phyloP scores from a whole-genome alignment of 1,140 invertebrate species.

The Pseudoatta argentina region DNA sequence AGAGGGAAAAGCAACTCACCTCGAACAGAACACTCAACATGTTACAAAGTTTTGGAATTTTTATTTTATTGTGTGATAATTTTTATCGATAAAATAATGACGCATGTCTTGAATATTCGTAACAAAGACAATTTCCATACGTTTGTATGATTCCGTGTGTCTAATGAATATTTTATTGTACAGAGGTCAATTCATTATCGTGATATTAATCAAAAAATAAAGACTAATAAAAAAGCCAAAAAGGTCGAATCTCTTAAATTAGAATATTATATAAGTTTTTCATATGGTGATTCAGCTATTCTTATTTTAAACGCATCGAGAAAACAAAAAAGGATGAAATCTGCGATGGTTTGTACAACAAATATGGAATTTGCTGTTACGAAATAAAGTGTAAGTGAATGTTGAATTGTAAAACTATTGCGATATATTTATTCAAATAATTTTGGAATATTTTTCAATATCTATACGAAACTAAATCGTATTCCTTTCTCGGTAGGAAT shows the following conservation, averaged over 20 bases:
- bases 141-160: no score
- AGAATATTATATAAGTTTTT: no score
- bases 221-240: not conserved
- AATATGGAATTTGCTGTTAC: not conserved
- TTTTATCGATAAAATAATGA: no score
- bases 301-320: not conserved
- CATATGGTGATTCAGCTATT: not conserved
- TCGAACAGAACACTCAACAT: no score
- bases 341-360: not conserved
- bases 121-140: no score
- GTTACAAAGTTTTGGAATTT: no score
- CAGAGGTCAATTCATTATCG: no score
- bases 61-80: no score
- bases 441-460: not conserved
- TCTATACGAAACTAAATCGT: not conserved
- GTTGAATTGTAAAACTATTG: not conserved
- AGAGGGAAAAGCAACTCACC: no score
- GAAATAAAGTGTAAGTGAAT: not conserved
- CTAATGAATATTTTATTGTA: no score
- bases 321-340: not conserved
- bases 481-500: not conserved
- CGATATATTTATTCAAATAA: not conserved
- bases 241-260: not conserved
- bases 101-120: no score
- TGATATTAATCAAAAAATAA: not conserved